Evolutionary conservation across 2,797 vertebrate genomes (phyloP).

Genomic region (Muscicapa striata): DNA sequence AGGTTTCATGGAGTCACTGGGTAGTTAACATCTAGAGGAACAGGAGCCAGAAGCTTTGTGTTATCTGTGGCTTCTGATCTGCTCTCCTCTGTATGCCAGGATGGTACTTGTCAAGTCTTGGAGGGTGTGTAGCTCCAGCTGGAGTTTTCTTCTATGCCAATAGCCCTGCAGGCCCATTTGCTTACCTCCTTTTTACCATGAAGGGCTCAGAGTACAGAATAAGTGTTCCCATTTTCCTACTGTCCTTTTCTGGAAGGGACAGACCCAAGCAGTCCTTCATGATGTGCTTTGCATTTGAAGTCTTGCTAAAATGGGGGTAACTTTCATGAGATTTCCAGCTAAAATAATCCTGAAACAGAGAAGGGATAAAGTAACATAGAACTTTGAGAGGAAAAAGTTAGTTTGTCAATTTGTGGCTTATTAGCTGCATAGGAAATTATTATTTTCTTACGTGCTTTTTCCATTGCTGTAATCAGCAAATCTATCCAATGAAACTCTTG

Average conservation of each 20-base stretch:
- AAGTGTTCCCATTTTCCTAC: slow-evolving; percentile 78
- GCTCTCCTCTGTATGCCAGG: slow-evolving; percentile 67
- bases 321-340: slow-evolving; percentile 80
- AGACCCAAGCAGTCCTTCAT: neutral
- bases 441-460: neutral
- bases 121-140: slow-evolving; percentile 63
- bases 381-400: neutral
- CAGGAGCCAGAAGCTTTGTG: neutral
- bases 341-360: slow-evolving; percentile 80
- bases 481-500: slow-evolving; percentile 2
- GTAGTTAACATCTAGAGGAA: neutral
- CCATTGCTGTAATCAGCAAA: neutral
- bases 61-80: slow-evolving; percentile 65
- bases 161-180: slow-evolving; percentile 35
- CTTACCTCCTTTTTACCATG: slow-evolving; percentile 1
- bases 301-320: slow-evolving; percentile 30
- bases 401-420: neutral
- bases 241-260: slow-evolving; percentile 82
- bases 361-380: neutral
- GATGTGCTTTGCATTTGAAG: neutral
- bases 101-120: slow-evolving; percentile 77
- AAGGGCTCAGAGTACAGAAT: slow-evolving; percentile 80
- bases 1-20: neutral
- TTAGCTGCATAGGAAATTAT: neutral
- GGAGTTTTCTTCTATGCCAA: neutral